Base-by-base conservation (phyloP, 2,888 invertebrate species). In the Timema podura region DNA sequence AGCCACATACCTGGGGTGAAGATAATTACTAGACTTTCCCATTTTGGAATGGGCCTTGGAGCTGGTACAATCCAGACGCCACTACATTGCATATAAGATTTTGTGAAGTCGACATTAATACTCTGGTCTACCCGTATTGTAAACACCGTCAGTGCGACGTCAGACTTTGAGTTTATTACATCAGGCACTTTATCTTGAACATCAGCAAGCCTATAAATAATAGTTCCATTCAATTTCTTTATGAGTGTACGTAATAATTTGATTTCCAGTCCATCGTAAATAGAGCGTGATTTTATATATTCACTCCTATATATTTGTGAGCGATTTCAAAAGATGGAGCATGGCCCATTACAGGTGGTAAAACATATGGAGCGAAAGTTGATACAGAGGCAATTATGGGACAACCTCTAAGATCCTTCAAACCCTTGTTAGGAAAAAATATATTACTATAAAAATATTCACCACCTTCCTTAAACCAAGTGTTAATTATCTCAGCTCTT, bases 31-130 rank as follows among this genome's bases (percentile, higher is more conserved):
- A 61, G 8, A 9, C 44, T 61, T 11, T 44, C 30, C 6, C 30
- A 30, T 11, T 61, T 61, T 30, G 16, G 45, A 61, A 61, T 13
- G 5, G 9, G 11, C 45, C 13, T 6, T 15, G 61, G 61, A 44
- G 44, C 61, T 61, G 61, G 30, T 45, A 61, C 61, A n/a, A 61
- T 15, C 61, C 61, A 61, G 44, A 61, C 44, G 5, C 61, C 61
- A 61, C 9, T 15, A 7, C 30, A 16, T 9, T 5, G 2, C 1
- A 61, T 6, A 8, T 61, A 61, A 11, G 61, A 0, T 30, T n/a
- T 61, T 30, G 61, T 61, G 61, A 61, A 61, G 10, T 61, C 11
- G 30, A 30, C 30, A 30, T 30, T 30, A 30, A 30, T 30, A 30
- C 30, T 1, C 30, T 30, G 30, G 30, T 30, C 3, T 30, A 2